Evolutionary conservation across 1,140 invertebrate species (phyloP).

Genomic region (Drosophila parabipectinata): DNA sequence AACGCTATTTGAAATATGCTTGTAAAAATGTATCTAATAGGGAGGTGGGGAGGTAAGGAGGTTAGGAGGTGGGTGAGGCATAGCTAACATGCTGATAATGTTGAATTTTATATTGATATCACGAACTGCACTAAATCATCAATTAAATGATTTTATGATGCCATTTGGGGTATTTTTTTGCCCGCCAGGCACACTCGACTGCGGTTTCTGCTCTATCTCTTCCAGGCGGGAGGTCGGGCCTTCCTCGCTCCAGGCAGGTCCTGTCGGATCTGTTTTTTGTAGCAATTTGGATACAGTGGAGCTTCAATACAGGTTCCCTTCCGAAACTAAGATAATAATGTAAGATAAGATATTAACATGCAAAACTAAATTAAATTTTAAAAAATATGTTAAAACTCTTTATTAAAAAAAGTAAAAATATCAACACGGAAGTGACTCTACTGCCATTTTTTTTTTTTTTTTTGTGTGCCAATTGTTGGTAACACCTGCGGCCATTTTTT

Average conservation of each 20-base stretch:
- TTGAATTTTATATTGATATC: conserved; percentile 60
- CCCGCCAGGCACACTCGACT: conserved; percentile 7
- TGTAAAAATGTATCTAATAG: conserved; percentile 8
- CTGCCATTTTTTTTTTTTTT: not conserved
- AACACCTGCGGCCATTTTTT: conserved; percentile 21
- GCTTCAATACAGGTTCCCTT: not conserved
- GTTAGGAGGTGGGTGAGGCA: not conserved
- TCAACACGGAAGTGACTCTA: not conserved
- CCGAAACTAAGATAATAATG: no score
- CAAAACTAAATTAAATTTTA: no score
- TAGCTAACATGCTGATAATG: conserved; percentile 26
- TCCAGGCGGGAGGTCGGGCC: no score
- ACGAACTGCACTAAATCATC: conserved; percentile 69
- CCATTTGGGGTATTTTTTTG: conserved; percentile 38
- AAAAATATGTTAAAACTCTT: not conserved
- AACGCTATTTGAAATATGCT: conserved; percentile 15
- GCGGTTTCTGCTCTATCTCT: conserved; percentile 21
- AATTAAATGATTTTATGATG: conserved; percentile 72
- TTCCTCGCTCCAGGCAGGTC: no score
- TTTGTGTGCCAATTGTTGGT: conserved; percentile 1
- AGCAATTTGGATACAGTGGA: not conserved
- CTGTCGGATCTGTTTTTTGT: not conserved
- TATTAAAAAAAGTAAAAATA: not conserved
- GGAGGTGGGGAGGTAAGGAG: not conserved
- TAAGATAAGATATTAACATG: no score